These are phyloP conservation scores for Piprites chloris DNA, from an alignment of 2,113 vertebrate genomes.

Conservation along the genomic window DNA sequence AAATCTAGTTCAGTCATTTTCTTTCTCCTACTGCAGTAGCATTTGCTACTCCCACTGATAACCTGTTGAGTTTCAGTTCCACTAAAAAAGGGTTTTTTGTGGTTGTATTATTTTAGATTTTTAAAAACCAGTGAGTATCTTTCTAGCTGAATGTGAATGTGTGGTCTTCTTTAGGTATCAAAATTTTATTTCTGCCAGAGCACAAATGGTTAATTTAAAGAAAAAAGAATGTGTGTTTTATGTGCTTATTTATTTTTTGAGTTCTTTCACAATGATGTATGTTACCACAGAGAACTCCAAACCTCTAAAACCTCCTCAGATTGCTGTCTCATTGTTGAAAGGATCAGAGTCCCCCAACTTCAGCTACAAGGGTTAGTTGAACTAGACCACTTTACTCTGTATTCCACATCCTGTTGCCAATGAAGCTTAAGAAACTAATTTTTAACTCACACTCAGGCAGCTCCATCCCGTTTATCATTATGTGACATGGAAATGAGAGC, in stretches of 20 bases:
- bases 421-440: background rate
- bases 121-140: background rate
- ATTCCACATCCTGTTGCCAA: background rate
- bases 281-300: slow-evolving; percentile 41
- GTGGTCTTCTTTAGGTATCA: background rate
- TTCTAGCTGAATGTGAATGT: background rate
- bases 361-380: background rate
- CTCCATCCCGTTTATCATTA: background rate
- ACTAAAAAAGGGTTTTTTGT: background rate
- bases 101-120: background rate
- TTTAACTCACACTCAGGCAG: background rate
- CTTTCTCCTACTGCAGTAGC: background rate
- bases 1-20: background rate
- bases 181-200: background rate
- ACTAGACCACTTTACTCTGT: background rate
- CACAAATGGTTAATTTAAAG: background rate
- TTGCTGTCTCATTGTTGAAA: background rate
- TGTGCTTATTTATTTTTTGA: background rate
- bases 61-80: background rate
- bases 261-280: background rate
- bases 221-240: background rate
- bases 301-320: background rate
- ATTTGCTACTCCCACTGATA: background rate
- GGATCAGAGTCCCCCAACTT: background rate
- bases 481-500: background rate